phyloP scores from a whole-genome alignment of 2,797 vertebrate species.

The Pseudocheirus occidentalis region DNA sequence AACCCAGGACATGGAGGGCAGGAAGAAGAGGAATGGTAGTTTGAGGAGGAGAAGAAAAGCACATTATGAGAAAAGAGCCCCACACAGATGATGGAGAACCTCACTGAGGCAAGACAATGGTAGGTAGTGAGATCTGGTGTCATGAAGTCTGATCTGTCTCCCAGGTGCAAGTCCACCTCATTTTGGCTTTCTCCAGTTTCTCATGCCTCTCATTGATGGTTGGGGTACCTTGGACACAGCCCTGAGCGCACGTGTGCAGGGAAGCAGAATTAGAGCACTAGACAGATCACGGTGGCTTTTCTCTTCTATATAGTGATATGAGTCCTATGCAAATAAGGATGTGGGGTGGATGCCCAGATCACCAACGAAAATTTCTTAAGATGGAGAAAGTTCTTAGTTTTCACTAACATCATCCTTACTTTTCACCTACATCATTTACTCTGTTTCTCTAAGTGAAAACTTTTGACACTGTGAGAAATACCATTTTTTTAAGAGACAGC shows the following conservation, averaged over 20 bases:
- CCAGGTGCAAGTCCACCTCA: background rate
- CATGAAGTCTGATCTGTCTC: background rate
- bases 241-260: background rate
- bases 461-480: conserved; percentile 9
- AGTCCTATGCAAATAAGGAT: background rate
- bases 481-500: background rate
- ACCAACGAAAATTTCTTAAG: background rate
- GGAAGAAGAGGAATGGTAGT: background rate
- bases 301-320: background rate
- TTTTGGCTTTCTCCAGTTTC: background rate
- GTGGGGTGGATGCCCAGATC: background rate
- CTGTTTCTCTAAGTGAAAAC: background rate
- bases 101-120: background rate
- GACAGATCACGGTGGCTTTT: background rate
- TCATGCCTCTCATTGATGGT: background rate
- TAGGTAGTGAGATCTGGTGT: background rate
- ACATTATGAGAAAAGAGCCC: background rate
- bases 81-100: background rate
- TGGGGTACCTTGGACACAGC: background rate
- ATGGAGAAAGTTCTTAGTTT: background rate
- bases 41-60: background rate
- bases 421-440: background rate
- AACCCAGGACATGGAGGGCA: conserved; percentile 2
- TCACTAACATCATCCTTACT: background rate
- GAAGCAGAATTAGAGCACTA: background rate